phyloP scores from a whole-genome alignment of 2,888 invertebrate genomes.

The Eugnorisma glareosa region DNA sequence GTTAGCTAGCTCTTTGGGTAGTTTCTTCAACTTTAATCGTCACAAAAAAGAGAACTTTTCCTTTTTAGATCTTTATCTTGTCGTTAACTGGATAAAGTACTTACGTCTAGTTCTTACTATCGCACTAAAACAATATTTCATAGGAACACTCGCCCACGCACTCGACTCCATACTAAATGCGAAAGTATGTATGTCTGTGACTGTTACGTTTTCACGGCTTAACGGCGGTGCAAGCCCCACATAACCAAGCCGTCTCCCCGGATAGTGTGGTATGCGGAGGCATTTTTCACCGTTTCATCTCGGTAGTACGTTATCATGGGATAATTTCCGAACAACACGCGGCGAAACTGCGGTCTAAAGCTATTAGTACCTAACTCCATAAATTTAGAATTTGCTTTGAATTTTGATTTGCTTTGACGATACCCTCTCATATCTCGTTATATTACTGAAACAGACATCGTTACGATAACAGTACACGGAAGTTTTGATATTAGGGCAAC shows the following conservation, averaged over 20 bases:
- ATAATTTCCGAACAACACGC: not conserved
- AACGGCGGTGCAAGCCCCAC: no score
- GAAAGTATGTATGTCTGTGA: not conserved
- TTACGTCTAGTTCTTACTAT: slow-evolving; percentile 27
- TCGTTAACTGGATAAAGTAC: slow-evolving; percentile 11
- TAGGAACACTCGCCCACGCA: slow-evolving; percentile 14
- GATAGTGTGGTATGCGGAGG: no score
- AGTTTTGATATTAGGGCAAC: slow-evolving; percentile 26
- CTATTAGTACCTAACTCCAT: not conserved
- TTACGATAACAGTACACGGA: slow-evolving; percentile 33
- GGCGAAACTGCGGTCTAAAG: not conserved
- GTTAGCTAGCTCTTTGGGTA: not conserved
- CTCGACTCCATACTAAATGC: not conserved
- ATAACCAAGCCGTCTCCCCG: no score
- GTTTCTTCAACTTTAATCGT: not conserved
- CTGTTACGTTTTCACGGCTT: no score
- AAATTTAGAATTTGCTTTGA: slow-evolving; percentile 4
- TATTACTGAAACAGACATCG: slow-evolving; percentile 31
- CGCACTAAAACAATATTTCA: slow-evolving; percentile 7
- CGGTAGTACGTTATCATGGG: not conserved
- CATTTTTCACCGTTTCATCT: not conserved
- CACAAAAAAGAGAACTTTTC: slow-evolving; percentile 4
- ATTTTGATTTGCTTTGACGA: no score
- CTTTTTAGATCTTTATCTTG: slow-evolving; percentile 13
- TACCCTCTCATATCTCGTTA: slow-evolving; percentile 30